phyloP scores from a whole-genome alignment of 2,113 vertebrate genomes.

The Menura novaehollandiae region DNA sequence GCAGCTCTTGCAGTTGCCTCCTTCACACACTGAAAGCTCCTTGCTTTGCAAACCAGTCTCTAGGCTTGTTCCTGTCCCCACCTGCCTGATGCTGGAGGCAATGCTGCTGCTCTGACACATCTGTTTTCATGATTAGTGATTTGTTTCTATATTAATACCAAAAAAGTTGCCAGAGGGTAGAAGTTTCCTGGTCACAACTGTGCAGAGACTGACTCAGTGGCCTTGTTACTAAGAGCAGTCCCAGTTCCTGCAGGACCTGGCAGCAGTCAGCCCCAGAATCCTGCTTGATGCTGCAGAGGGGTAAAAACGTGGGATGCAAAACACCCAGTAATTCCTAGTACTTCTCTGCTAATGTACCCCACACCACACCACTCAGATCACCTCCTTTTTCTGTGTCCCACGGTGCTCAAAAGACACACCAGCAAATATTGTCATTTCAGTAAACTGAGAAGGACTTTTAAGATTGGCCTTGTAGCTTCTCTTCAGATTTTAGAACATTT shows the following conservation, averaged over 20 bases:
- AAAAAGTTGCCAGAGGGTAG: not conserved
- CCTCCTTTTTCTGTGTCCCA: not conserved
- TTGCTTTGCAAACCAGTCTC: not conserved
- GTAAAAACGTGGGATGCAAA: not conserved
- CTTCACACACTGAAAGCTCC: not conserved
- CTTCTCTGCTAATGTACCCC: not conserved
- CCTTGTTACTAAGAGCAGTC: not conserved
- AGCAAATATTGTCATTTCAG: not conserved
- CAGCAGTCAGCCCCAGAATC: not conserved
- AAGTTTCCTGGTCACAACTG: not conserved
- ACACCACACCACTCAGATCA: not conserved
- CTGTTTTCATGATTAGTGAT: not conserved
- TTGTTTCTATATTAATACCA: not conserved
- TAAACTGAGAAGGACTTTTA: not conserved
- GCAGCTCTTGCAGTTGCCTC: not conserved
- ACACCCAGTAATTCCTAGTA: not conserved
- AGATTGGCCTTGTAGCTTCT: not conserved
- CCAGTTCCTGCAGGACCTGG: not conserved
- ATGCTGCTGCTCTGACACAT: not conserved
- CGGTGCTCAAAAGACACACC: not conserved
- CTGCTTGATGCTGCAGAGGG: not conserved
- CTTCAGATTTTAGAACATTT: not conserved
- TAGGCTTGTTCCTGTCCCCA: not conserved
- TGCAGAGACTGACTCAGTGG: not conserved
- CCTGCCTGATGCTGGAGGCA: not conserved